These are phyloP conservation scores for Phycodurus eques DNA, from an alignment of 2,113 vertebrate species.

Conservation along the genomic window DNA sequence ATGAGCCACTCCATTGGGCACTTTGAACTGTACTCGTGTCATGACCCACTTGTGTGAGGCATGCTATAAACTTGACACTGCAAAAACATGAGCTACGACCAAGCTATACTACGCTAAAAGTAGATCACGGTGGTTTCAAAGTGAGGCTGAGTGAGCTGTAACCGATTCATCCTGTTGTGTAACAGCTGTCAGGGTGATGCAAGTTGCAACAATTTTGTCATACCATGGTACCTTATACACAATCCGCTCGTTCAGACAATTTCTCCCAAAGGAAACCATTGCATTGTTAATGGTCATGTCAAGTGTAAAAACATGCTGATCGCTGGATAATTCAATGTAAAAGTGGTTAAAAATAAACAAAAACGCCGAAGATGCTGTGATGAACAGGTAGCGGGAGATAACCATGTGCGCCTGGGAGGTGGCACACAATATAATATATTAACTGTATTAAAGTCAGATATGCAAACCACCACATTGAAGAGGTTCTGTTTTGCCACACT, in stretches of 20 bases:
- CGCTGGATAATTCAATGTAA: background rate
- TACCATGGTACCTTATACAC: background rate
- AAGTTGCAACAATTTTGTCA: background rate
- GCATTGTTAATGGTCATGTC: background rate
- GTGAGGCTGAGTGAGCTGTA: background rate
- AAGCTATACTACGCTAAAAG: background rate
- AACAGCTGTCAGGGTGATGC: background rate
- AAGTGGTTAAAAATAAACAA: too few species aligned
- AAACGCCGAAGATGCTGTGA: too few species aligned
- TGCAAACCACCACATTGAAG: too few species aligned
- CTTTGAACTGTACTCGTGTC: background rate
- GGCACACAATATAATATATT: too few species aligned
- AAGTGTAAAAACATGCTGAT: background rate
- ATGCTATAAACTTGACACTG: background rate
- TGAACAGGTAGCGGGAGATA: too few species aligned
- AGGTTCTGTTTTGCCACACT: too few species aligned
- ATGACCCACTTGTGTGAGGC: background rate
- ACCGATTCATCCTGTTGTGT: conserved; percentile 9
- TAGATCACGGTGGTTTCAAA: background rate
- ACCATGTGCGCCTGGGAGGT: too few species aligned
- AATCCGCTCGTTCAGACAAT: background rate
- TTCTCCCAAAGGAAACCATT: background rate
- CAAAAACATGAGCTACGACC: background rate
- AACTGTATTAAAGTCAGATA: too few species aligned
- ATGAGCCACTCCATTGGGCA: background rate